Evolutionary conservation across 2,888 invertebrate species (phyloP).

Genomic region (Pristionchus arcanus): DNA sequence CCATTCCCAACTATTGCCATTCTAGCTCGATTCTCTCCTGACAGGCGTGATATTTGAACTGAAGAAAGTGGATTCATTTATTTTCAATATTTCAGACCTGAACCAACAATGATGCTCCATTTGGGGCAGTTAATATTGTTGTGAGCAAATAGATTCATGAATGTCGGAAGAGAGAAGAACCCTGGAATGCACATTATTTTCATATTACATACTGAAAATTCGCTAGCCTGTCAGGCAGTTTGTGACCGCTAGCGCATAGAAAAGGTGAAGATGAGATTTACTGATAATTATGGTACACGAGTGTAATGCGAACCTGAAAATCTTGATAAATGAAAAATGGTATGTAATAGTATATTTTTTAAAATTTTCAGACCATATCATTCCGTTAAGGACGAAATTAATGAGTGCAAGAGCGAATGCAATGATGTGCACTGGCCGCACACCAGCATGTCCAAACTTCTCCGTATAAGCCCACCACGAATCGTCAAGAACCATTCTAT

Average conservation of each 20-base stretch:
- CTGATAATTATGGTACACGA: slow-evolving; percentile 59
- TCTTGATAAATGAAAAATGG: no score
- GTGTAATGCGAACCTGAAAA: slow-evolving; percentile 59
- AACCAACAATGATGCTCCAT: slow-evolving; percentile 65
- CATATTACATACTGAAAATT: background rate
- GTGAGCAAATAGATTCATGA: slow-evolving; percentile 60
- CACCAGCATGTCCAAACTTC: slow-evolving; percentile 61
- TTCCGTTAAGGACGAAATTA: slow-evolving; percentile 64
- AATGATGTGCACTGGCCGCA: slow-evolving; percentile 59
- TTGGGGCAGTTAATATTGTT: slow-evolving; percentile 62
- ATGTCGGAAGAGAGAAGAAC: slow-evolving; percentile 68
- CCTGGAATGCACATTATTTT: slow-evolving; percentile 52
- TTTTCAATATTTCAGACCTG: slow-evolving; percentile 59
- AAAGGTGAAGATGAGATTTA: slow-evolving; percentile 66
- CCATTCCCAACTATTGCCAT: no score
- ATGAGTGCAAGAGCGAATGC: slow-evolving; percentile 62
- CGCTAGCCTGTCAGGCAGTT: slow-evolving; percentile 65
- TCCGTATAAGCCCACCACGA: slow-evolving; percentile 63
- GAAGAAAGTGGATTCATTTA: no score
- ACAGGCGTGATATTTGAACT: no score
- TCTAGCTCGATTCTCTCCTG: no score
- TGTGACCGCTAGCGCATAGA: slow-evolving; percentile 66
- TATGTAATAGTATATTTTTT: no score
- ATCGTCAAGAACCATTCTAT: slow-evolving; percentile 64
- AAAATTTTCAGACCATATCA: slow-evolving; percentile 67